phyloP scores from a whole-genome alignment of 2,113 vertebrate genomes.

The Hymenochirus boettgeri region DNA sequence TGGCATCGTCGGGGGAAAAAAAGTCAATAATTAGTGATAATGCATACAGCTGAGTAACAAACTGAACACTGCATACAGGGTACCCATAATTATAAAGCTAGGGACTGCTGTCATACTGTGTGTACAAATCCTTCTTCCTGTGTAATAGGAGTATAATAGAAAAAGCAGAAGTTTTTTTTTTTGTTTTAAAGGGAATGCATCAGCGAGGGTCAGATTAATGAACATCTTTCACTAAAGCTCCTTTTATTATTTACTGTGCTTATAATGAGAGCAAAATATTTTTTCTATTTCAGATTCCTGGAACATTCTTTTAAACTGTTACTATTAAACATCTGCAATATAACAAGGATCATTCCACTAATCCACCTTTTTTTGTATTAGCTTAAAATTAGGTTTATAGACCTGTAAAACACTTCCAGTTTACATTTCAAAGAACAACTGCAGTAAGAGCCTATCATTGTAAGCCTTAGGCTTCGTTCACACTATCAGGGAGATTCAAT shows the following conservation, averaged over 20 bases:
- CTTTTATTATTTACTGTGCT: conserved; percentile 58
- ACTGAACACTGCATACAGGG: conserved; percentile 53
- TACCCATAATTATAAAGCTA: conserved; percentile 56
- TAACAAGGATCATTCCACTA: conserved; percentile 53
- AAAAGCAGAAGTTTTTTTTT: conserved; percentile 59
- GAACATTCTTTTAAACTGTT: conserved; percentile 58
- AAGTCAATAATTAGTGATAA: conserved; percentile 47
- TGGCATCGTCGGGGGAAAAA: conserved; percentile 41
- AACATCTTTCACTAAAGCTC: conserved; percentile 59
- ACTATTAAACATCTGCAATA: conserved; percentile 55
- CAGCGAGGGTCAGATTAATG: conserved; percentile 56
- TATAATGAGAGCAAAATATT: conserved; percentile 57
- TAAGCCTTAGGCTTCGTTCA: no score
- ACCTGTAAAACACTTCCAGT: neutral
- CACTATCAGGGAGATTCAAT: no score
- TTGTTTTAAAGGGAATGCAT: conserved; percentile 50
- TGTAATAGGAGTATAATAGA: conserved; percentile 58
- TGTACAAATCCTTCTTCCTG: conserved; percentile 51
- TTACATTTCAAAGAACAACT: neutral
- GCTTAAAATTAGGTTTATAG: conserved; percentile 7
- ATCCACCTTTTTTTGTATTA: neutral
- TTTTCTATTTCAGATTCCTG: conserved; percentile 55
- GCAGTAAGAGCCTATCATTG: no score
- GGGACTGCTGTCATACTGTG: conserved; percentile 53
- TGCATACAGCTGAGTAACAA: conserved; percentile 50